These are phyloP conservation scores for Cisticola juncidis DNA, from an alignment of 2,113 vertebrate genomes.

Conservation along the genomic window DNA sequence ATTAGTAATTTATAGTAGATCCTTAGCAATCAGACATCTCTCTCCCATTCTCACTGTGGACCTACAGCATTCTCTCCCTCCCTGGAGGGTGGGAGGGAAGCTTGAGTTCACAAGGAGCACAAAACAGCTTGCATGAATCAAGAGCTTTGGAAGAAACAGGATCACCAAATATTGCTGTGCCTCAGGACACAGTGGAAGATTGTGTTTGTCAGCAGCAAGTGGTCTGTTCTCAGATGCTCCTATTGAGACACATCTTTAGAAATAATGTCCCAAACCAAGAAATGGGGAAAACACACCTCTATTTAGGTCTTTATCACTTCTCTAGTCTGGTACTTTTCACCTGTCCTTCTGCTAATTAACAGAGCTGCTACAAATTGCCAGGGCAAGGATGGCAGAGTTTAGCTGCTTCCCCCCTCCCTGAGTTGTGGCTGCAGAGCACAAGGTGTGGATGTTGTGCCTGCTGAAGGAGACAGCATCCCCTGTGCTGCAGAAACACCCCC, in stretches of 20 bases:
- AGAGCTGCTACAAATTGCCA: not conserved
- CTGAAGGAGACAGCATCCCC: not conserved
- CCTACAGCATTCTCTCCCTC: not conserved
- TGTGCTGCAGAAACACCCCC: accelerated
- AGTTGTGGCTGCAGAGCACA: not conserved
- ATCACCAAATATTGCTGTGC: no score
- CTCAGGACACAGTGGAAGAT: not conserved
- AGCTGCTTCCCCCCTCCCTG: accelerated
- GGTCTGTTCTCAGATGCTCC: not conserved
- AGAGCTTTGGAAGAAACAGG: not conserved
- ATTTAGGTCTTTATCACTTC: not conserved
- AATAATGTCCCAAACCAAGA: not conserved
- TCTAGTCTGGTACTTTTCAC: not conserved
- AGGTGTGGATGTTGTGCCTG: accelerated
- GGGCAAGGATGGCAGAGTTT: not conserved
- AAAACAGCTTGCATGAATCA: accelerated
- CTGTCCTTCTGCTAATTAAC: not conserved
- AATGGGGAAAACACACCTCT: not conserved
- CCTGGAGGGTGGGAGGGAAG: accelerated
- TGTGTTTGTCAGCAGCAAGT: not conserved
- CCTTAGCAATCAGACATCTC: not conserved
- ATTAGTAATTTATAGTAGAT: not conserved
- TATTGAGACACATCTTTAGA: not conserved
- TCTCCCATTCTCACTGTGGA: not conserved
- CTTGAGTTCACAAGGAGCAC: not conserved